Base-by-base conservation (phyloP, 2,797 vertebrate genomes). In the Lophotriccus pileatus region DNA sequence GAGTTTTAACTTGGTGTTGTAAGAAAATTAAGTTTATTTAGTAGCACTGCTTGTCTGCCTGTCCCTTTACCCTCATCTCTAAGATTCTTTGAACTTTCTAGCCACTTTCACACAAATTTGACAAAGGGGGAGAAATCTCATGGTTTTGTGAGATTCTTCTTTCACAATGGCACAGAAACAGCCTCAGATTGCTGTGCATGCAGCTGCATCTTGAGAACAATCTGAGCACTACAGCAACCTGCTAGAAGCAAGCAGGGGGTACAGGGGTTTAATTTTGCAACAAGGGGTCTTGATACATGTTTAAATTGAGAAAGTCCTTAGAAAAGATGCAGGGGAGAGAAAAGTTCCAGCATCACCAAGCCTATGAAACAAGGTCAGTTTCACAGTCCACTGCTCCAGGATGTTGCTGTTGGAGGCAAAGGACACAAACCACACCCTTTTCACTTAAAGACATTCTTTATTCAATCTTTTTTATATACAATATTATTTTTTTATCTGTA, bases 391-490 rank as follows among this genome's bases (percentile, higher is more conserved):
- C 0, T 6, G n/a, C 36, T 76, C 50, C 10, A 19, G 36, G 39
- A 55, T 13, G 46, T 30, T 87, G 37, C 34, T 59, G 24, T 12
- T 39, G 36, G 66, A 93, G 44, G 34, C 39, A 60, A 94, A 79
- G 72, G 52, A 87, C 39, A 92, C 60, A 87, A 86, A 44, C 1
- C 1, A 5, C 50, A 83, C 44, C 19, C 36, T 89, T 94, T 96
- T 98, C 97, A 96, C 96, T 96, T 98, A 97, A 98, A 98, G 97
- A 97, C 97, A 97, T 97, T 97, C 96, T 98, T 98, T 98, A 98
- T 98, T 98, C 97, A 94, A 97, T 93, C 87, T 96, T 96, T 97
- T 96, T 95, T 97, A 98, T 98, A 97, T 97, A 98, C 97, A 98
- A 96, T 97, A 97, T 97, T 96, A 96, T 93, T 94, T 98, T 90